Evolutionary conservation across 2,888 invertebrate species (phyloP), one percentile per base, ranked within the genome.

Genomic region (Drosophila nr. perissopoda): DNA sequence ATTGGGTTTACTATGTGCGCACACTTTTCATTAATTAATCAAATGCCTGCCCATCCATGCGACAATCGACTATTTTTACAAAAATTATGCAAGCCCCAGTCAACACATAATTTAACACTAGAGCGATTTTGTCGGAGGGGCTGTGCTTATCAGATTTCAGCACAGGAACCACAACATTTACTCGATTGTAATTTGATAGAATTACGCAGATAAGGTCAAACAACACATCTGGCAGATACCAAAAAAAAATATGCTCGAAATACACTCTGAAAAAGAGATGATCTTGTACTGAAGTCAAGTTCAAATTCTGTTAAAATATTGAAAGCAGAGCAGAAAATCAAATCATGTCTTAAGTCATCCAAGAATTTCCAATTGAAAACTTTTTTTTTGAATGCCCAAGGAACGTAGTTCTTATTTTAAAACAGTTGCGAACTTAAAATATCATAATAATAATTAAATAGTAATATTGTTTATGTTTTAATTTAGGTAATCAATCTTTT

Each of bases 41-140:
- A 75, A 75, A 56, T 64, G 83, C 72, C 70, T 84, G 81, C 68
- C 69, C 71, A 81, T 53, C 74, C 76, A 82, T 61, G 83, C 88
- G 83, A 74, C 69, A 88, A 88, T 74, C 62, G 57, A 68, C 63
- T 59, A 68, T 81, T 62, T 80, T 76, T 63, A 70, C 38, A 61
- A 31, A 70, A 74, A 75, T 71, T 75, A 78, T 78, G 61, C 76
- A 64, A 70, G 49, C 57, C 2, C 4, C 60, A 52, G 56, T 62
- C 70, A 33, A 52, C 59, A 76, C 71, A 76, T 81, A 87, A 88
- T 88, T 88, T 88, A 88, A 88, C 87, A 88, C 76, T 86, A 90
- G 83, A 88, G 34, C 87, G 87, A 86, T 86, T 88, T 86, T 82
- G 83, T 73, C 71, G 83, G 74, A 80, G 75, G 27, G 56, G 38